Evolutionary conservation across 2,888 invertebrate species (phyloP), one percentile per base, ranked within the genome.

Genomic region (Apoderus coryli): DNA sequence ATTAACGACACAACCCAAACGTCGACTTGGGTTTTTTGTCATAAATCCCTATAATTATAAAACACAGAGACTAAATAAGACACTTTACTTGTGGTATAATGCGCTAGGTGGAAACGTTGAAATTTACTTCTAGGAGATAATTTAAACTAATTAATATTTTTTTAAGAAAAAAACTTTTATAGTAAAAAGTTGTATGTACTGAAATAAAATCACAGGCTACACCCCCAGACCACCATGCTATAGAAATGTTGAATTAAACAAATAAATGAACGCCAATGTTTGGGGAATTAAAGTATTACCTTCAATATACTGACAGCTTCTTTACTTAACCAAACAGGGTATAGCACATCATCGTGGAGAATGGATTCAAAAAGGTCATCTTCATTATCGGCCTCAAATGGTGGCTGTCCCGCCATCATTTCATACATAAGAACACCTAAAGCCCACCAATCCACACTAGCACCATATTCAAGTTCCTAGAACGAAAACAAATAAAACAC

Each of bases 381-480:
- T 63, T 98, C 98, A 64, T 96, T 96, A 63, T 98, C 96, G 3
- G 96, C 96, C 66, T 98, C 96, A 63, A 98, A 98, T 9, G 96
- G 96, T 35, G 96, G 96, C 61, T 98, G 96, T 0, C 96, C 95
- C 2, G 93, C 95, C 86, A 95, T 82, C 95, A 96, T 96, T 70
- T 96, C 95, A 61, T 96, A 96, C 85, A 95, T 85, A 25, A 95
- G 70, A 35, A 96, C 95, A 29, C 95, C 96, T 42, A 96, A 67
- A 38, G 95, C 95, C 95, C 95, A 96, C 86, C 86, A 86, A 61
- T 86, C 86, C 35, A 88, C 86, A 38, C 81, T 80, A 16, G 82
- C 78, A 0, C 85, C 85, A 54, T 86, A 86, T 53, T 93, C 57
- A 36, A 57, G 38, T 45, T 59, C 57, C 52, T 52, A 29, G 7